phyloP scores from a whole-genome alignment of 2,888 invertebrate genomes.

The Tetragonula carbonaria region DNA sequence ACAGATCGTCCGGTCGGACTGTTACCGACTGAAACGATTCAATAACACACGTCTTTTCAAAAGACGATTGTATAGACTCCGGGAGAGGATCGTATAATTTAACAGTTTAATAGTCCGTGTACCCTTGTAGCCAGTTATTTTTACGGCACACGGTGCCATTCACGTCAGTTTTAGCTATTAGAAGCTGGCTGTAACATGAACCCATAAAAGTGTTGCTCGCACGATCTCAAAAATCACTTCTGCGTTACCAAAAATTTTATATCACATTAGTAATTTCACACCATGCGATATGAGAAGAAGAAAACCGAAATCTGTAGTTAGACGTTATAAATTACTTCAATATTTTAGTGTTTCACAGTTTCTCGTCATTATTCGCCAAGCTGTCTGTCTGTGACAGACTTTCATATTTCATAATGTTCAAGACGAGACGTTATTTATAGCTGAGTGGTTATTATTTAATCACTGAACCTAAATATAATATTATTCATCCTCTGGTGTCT shows the following conservation, averaged over 20 bases:
- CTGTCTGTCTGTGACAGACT: background rate
- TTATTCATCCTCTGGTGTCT: no score
- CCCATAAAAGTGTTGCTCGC: background rate
- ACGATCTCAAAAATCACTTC: background rate
- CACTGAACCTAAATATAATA: background rate
- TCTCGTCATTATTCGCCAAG: background rate
- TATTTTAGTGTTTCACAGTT: background rate
- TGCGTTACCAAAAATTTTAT: background rate
- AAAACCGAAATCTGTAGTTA: background rate
- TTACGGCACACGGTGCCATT: slow-evolving; percentile 19
- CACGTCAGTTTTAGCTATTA: slow-evolving; percentile 11
- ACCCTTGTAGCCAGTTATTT: slow-evolving; percentile 21
- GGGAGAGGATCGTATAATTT: background rate
- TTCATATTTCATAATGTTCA: background rate
- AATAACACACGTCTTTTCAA: background rate
- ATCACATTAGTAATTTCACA: background rate
- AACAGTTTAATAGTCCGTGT: slow-evolving; percentile 10
- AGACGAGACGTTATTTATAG: background rate
- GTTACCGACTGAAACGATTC: background rate
- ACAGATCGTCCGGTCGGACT: background rate
- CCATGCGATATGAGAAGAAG: no score
- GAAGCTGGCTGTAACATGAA: background rate
- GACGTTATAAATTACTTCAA: background rate
- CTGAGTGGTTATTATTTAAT: background rate
- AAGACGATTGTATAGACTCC: background rate